Percentiles rank a stretch among this genome's conserved stretches.
phyloP scores from a whole-genome alignment of 2,113 vertebrate species.

The Cisticola juncidis region DNA sequence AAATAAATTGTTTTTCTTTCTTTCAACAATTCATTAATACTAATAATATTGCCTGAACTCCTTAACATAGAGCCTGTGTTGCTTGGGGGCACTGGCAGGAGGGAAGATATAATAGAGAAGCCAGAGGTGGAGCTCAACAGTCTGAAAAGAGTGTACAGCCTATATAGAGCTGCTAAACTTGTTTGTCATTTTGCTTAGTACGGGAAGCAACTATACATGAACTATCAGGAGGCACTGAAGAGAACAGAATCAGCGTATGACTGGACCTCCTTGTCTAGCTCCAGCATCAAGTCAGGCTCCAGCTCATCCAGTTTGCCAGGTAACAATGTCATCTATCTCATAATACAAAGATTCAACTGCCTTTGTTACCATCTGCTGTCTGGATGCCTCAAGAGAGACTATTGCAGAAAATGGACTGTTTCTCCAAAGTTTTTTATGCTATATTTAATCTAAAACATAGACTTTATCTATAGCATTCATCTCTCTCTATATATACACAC shows the following conservation, averaged over 20 bases:
- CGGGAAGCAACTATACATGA: constrained; percentile 91
- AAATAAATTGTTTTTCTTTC: not conserved
- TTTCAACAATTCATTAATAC: not conserved
- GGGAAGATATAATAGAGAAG: not conserved
- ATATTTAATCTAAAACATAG: not conserved
- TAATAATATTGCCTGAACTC: not conserved
- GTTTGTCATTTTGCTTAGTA: constrained; percentile 78
- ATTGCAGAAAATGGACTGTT: not conserved
- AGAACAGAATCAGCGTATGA: constrained; percentile 93
- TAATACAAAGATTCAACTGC: not conserved
- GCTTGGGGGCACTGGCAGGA: not conserved
- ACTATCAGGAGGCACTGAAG: constrained; percentile 96
- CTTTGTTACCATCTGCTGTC: not conserved
- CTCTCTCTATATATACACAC: not conserved
- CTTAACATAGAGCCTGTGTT: not conserved
- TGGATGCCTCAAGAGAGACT: not conserved
- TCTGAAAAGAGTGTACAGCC: not conserved
- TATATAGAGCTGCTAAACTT: not conserved
- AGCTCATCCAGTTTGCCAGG: constrained; percentile 94
- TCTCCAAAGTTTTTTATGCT: not conserved
- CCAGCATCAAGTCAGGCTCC: constrained; percentile 94
- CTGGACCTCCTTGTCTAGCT: constrained; percentile 95
- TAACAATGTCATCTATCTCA: constrained; percentile 47
- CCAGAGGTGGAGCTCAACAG: not conserved
- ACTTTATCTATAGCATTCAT: not conserved